Conservation (phyloP, 2,113 vertebrate species). For the Podilymbus podiceps region DNA sequence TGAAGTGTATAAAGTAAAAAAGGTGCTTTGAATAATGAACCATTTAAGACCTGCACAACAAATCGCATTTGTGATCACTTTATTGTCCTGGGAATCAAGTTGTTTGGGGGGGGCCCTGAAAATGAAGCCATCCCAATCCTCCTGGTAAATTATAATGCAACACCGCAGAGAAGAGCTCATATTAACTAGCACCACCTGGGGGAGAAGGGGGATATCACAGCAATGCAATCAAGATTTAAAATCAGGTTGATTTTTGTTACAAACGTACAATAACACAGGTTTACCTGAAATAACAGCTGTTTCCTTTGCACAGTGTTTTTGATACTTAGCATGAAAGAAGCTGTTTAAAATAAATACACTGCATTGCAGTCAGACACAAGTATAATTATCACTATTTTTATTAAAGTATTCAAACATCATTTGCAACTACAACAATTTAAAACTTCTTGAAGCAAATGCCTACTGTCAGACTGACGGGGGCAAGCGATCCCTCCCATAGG, state of each 20-base stretch:
- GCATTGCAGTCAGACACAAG: conserved; percentile 1
- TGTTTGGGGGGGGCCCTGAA: background rate
- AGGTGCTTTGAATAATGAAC: background rate
- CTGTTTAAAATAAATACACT: conserved; percentile 47
- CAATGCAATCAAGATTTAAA: background rate
- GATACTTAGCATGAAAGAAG: conserved; percentile 12
- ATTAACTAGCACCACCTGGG: background rate
- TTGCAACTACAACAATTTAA: background rate
- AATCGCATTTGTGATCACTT: background rate
- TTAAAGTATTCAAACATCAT: background rate
- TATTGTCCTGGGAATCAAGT: background rate
- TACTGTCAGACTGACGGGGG: background rate
- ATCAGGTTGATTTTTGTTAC: background rate
- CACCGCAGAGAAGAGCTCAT: background rate
- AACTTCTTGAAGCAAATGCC: background rate
- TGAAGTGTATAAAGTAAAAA: background rate
- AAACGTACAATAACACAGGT: background rate
- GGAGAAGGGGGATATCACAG: background rate
- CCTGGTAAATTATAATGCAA: background rate
- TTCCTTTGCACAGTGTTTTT: conserved; percentile 32
- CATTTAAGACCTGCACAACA: background rate
- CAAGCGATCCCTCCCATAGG: background rate
- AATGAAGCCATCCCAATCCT: background rate
- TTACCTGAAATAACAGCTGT: conserved; percentile 18
- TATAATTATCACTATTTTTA: background rate